Base-by-base conservation (phyloP, 2,888 invertebrate genomes). In the Epicampocera succincta region DNA sequence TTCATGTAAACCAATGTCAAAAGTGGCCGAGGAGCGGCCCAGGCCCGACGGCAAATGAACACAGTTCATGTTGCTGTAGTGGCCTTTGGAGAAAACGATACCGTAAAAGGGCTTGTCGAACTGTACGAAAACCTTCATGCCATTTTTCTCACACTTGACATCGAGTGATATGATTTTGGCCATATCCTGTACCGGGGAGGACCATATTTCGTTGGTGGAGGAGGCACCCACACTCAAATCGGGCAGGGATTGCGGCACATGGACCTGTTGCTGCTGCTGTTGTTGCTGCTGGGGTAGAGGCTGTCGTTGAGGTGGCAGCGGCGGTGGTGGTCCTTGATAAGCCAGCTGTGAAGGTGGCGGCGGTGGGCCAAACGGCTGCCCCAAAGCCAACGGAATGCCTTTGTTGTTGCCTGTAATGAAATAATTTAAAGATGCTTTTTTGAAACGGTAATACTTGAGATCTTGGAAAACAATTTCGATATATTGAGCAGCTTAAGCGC, bases 51-150 rank as follows among this genome's bases (percentile, higher is more conserved):
- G 97, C 80, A 98, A 91, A 90, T 98, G 97, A 0, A 98, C 96
- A 88, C 98, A 98, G 89, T 97, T 96, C 69, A 96, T 95, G 88
- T 98, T 97, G 85, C 96, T 97, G 91, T 97, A 98, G 90, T 97
- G 97, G 1, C 98, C 97, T 90, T 98, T 98, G 83, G 97, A 97
- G 92, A 98, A 98, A 46, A 98, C 96, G 61, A 98, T 97, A n/a
- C 98, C 98, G 87, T 96, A 97, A 92, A 98, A 98, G 0, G 98
- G 97, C 87, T 97, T 96, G 87, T 98, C 97, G 88, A 98, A 98
- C 84, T 96, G 96, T n/a, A 98, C 93, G 87, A 96, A 97, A 0
- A 98, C 97, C 90, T 97, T 95, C 98, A 98, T 98, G 73, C 96
- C 93, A 87, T 95, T 97, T 90, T 97, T 97, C 91, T 98, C 98